A percentile compares a stretch with the other conserved stretches of the same genome.
phyloP scores from a whole-genome alignment of 2,797 vertebrate species.

The Diceros bicornis region DNA sequence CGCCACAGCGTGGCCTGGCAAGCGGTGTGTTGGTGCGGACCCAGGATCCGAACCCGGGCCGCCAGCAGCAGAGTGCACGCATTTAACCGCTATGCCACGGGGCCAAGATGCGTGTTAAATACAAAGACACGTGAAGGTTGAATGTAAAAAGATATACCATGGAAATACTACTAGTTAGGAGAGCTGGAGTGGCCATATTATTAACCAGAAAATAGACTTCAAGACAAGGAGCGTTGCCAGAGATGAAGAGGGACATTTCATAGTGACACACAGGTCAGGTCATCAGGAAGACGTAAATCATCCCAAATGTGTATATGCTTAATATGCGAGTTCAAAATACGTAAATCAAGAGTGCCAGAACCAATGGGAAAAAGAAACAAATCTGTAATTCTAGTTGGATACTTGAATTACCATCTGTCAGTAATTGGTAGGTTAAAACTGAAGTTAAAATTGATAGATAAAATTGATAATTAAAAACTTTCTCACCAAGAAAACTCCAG shows the following conservation, averaged over 20 bases:
- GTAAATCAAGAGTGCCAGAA: background rate
- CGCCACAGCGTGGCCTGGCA: too few species aligned
- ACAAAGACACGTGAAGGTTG: background rate
- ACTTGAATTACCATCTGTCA: background rate
- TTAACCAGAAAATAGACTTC: background rate
- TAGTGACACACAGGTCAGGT: background rate
- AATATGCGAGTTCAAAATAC: background rate
- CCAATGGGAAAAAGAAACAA: background rate
- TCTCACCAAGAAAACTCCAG: background rate
- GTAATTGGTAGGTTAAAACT: background rate
- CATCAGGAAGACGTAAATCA: background rate
- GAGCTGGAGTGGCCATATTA: fast-evolving
- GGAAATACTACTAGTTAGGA: background rate
- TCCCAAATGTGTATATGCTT: fast-evolving
- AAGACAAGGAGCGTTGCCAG: background rate
- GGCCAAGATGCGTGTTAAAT: background rate
- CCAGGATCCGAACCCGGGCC: too few species aligned
- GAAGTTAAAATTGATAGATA: background rate
- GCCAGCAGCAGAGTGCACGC: too few species aligned
- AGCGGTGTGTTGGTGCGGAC: too few species aligned
- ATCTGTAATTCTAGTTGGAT: fast-evolving
- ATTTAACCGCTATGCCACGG: too few species aligned
- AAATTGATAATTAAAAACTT: background rate
- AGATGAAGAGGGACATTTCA: background rate
- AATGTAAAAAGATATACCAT: too few species aligned